Percentiles rank a stretch among this genome's conserved stretches.
Conservation (phyloP, 1,140 invertebrate species). For the Caenorhabditis inopinata region DNA sequence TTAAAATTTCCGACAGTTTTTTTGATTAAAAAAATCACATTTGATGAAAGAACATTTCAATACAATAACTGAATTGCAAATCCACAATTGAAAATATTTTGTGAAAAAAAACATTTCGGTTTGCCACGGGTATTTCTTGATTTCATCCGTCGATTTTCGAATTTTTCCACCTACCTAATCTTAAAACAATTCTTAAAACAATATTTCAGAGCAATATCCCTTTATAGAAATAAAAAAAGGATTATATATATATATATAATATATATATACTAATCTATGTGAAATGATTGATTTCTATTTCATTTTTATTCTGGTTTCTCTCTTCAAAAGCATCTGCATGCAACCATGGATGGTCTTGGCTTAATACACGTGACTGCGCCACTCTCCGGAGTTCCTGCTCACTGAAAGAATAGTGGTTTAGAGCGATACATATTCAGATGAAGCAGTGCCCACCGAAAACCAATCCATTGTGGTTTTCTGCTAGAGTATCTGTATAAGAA, state of each 20-base stretch:
- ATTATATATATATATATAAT: not conserved
- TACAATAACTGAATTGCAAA: too few species aligned
- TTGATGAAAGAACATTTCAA: too few species aligned
- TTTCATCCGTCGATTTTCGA: too few species aligned
- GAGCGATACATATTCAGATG: not conserved
- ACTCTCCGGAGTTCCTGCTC: conserved; percentile 15
- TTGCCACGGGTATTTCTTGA: too few species aligned
- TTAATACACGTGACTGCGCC: not conserved
- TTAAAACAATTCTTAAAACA: too few species aligned
- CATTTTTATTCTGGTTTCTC: conserved; percentile 29
- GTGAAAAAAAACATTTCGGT: too few species aligned
- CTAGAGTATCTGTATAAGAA: conserved; percentile 28
- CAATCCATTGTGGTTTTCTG: conserved; percentile 22
- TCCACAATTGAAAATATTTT: too few species aligned
- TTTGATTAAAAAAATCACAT: too few species aligned
- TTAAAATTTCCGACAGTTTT: too few species aligned
- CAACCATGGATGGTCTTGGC: conserved; percentile 38
- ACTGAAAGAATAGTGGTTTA: not conserved
- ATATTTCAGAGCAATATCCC: too few species aligned
- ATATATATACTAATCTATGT: not conserved
- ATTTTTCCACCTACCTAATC: too few species aligned
- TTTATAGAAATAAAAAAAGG: too few species aligned
- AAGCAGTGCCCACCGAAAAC: not conserved
- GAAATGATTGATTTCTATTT: conserved; percentile 36
- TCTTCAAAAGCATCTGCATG: conserved; percentile 42